Conservation (phyloP, 2,888 invertebrate genomes). For the Acronicta alni region DNA sequence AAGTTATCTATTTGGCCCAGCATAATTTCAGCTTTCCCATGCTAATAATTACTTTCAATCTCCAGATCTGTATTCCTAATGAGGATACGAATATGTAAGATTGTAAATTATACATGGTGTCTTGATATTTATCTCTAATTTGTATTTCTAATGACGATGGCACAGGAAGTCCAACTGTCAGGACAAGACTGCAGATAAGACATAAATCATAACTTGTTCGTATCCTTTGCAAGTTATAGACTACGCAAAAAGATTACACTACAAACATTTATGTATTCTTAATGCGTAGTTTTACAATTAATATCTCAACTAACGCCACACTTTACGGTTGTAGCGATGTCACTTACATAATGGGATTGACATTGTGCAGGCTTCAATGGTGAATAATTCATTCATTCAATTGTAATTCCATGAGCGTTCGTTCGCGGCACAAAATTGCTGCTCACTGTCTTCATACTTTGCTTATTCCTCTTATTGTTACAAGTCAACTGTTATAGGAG, state of each 20-base stretch:
- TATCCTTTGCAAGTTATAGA: slow-evolving; percentile 4
- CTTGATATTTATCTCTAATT: slow-evolving; percentile 30
- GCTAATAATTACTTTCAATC: background rate
- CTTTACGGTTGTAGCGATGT: slow-evolving; percentile 48
- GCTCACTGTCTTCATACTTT: slow-evolving; percentile 29
- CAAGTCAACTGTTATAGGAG: too few species aligned
- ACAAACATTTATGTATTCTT: slow-evolving; percentile 21
- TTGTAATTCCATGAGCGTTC: slow-evolving; percentile 50
- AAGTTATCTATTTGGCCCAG: too few species aligned
- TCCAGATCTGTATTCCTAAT: background rate
- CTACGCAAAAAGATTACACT: slow-evolving; percentile 23
- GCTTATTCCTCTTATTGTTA: slow-evolving; percentile 26
- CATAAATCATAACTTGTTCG: slow-evolving; percentile 38
- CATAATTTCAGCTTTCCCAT: background rate
- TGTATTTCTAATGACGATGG: slow-evolving; percentile 39
- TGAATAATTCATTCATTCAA: slow-evolving; percentile 52
- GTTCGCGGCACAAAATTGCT: slow-evolving; percentile 38
- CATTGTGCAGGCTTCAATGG: slow-evolving; percentile 36
- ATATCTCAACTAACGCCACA: slow-evolving; percentile 51
- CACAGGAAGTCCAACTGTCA: slow-evolving; percentile 46
- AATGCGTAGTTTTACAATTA: slow-evolving; percentile 37
- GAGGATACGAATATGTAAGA: background rate
- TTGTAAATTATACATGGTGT: slow-evolving; percentile 26
- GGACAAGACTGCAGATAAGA: slow-evolving; percentile 48
- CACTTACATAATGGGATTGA: slow-evolving; percentile 56